Evolutionary conservation across 2,113 vertebrate genomes (phyloP), one percentile per base, ranked within the genome.

Genomic region (Pteruthius melanotis): DNA sequence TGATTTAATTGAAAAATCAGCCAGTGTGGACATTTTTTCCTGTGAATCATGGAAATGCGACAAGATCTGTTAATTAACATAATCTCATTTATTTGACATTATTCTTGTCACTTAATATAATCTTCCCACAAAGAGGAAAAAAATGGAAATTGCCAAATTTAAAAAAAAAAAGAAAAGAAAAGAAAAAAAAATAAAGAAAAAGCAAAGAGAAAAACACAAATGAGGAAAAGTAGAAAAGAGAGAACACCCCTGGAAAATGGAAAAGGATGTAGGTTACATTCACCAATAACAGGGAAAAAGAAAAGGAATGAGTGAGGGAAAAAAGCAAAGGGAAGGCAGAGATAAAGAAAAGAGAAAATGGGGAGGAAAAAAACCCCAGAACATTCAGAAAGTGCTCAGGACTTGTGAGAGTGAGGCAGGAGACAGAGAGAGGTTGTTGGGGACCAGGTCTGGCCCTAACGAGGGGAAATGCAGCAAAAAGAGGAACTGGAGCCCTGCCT

Each of bases 1-100:
- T 86, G 31, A 76, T 96, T 97, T 96, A 97, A 97, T 97, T 97
- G 95, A 94, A 96, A 95, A 96, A 90, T 91, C 95, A 97, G 94
- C 59, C 93, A 91, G 63, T 65, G 84, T 95, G 94, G 89, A 94
- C 83, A 70, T 83, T 93, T 96, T 88, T 92, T 72, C 85, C 75
- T 61, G 66, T 81, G 94, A 95, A 82, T 96, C 88, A 59, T 50
- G 54, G 71, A 89, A 97, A 96, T 61, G 90, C 6, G 81, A 96
- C 95, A 95, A 97, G 96, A 95, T 96, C 97, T 95, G 83, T 92
- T 96, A 92, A 96, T 94, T 96, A 89, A 93, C 89, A 94, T 89
- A 91, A 97, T 93, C 93, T 95, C 93, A 83, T 96, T 97, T 97
- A 94, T 93, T 95, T 88, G 80, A 88, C 86, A 84, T 90, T 91